These are phyloP conservation scores for Pseudachorutes palmiensis DNA, from an alignment of 1,140 invertebrate genomes.

Conservation along the genomic window DNA sequence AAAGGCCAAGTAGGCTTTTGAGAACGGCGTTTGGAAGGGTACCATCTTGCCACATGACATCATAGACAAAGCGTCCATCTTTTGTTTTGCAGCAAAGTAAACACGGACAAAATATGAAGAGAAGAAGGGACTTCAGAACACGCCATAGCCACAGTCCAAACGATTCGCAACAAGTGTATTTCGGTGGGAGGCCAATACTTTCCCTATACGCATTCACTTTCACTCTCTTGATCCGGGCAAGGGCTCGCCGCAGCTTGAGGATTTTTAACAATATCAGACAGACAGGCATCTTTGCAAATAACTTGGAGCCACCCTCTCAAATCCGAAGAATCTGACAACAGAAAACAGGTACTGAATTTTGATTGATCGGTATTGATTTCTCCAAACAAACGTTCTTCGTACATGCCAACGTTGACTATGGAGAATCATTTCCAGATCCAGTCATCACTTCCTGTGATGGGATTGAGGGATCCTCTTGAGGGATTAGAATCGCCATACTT, in stretches of 20 bases:
- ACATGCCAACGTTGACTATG: no score
- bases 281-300: slow-evolving; percentile 15
- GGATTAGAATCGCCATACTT: no score
- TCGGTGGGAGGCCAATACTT: slow-evolving; percentile 20
- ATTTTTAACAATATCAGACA: slow-evolving; percentile 18
- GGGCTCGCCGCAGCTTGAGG: slow-evolving; percentile 15
- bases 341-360: no score
- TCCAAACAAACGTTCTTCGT: no score
- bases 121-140: background rate
- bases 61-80: background rate
- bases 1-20: slow-evolving; percentile 26
- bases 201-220: slow-evolving; percentile 33
- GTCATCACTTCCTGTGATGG: no score
- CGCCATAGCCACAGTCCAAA: background rate
- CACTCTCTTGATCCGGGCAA: slow-evolving; percentile 14
- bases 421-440: no score
- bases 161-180: background rate
- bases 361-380: no score
- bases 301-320: no score
- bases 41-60: slow-evolving; percentile 23
- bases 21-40: slow-evolving; percentile 24
- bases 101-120: slow-evolving; percentile 9
- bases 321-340: no score
- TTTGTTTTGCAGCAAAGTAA: slow-evolving; percentile 9
- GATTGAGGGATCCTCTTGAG: no score